A percentile compares a stretch with the other conserved stretches of the same genome.
Conservation (phyloP, 30 jellyfish, hydroid and myxozoan species). For the Rhopilema esculentum region DNA sequence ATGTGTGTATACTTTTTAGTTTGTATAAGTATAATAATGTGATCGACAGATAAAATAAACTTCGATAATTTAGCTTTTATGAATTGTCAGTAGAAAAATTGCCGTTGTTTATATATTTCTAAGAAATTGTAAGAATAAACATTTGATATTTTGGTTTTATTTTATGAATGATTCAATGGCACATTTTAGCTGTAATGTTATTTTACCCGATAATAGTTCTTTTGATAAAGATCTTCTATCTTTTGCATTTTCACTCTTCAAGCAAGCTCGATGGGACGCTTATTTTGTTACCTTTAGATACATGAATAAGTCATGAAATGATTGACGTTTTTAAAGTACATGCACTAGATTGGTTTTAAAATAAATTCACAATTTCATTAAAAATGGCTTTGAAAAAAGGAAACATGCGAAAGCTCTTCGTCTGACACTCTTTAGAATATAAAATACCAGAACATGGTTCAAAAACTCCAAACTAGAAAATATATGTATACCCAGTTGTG, state of each 20-base stretch:
- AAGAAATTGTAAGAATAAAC: neutral
- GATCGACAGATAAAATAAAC: neutral
- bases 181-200: neutral
- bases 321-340: too few species aligned
- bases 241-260: neutral
- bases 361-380: too few species aligned
- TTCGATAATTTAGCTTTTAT: neutral
- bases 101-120: neutral
- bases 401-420: too few species aligned
- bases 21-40: neutral
- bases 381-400: too few species aligned
- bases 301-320: too few species aligned
- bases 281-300: too few species aligned
- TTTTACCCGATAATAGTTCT: neutral
- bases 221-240: neutral
- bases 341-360: too few species aligned
- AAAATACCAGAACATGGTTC: too few species aligned
- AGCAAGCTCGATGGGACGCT: too few species aligned
- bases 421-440: too few species aligned
- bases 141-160: neutral
- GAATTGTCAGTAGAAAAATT: neutral
- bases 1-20: neutral
- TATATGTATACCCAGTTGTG: too few species aligned
- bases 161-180: neutral
- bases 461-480: too few species aligned